These are phyloP conservation scores for Rostratula benghalensis DNA, from an alignment of 2,113 vertebrate species.

Conservation along the genomic window DNA sequence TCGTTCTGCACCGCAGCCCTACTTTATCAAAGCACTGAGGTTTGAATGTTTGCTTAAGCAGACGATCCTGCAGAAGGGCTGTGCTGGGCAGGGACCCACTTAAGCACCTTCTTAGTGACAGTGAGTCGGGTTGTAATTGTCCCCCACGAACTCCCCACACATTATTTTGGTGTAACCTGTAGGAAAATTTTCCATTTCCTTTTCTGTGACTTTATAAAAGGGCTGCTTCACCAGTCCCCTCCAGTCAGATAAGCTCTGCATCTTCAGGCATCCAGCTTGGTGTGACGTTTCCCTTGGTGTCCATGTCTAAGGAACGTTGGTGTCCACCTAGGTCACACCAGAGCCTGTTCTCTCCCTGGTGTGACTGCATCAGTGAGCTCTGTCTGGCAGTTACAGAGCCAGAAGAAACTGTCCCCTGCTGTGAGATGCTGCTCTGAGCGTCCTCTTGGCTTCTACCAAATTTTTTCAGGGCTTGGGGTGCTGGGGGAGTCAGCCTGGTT, in stretches of 20 bases:
- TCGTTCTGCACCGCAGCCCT: background rate
- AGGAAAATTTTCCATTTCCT: background rate
- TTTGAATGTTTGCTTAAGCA: background rate
- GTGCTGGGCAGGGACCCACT: background rate
- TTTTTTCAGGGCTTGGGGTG: rapidly evolving
- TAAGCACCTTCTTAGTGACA: background rate
- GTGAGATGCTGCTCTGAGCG: rapidly evolving
- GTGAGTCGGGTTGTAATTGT: background rate
- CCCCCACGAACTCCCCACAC: rapidly evolving
- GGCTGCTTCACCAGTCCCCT: background rate
- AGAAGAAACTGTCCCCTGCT: background rate
- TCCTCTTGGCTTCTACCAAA: no score
- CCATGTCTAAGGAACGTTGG: background rate
- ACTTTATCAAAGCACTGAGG: background rate
- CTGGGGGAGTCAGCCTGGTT: background rate
- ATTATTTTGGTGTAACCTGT: background rate
- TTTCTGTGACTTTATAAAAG: background rate
- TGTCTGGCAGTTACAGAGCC: background rate
- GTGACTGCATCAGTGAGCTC: background rate
- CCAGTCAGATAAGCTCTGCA: background rate
- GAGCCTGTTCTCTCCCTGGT: background rate
- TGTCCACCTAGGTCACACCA: background rate
- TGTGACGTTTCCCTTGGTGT: background rate
- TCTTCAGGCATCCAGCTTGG: rapidly evolving
- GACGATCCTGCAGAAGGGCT: background rate